These are phyloP conservation scores for Lepus americanus DNA, from an alignment of 2,113 vertebrate genomes.

Conservation along the genomic window DNA sequence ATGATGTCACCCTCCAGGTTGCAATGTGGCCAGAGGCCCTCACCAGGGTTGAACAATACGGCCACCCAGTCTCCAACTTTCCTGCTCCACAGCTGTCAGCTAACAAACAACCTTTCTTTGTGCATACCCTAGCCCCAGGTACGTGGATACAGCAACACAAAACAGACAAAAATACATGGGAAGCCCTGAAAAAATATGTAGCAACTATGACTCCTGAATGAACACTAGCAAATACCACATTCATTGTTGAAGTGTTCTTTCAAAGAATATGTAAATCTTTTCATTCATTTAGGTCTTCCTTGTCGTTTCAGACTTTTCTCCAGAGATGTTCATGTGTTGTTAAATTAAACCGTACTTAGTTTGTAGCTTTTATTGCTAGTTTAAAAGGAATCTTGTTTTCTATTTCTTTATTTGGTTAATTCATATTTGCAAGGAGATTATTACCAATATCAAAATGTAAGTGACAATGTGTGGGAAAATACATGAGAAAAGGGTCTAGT, in stretches of 20 bases:
- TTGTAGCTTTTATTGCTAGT: background rate
- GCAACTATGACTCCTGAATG: background rate
- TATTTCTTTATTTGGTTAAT: background rate
- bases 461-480: constrained; percentile 40
- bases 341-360: background rate
- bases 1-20: background rate
- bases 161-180: background rate
- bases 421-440: background rate
- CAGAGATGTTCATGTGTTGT: background rate
- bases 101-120: background rate
- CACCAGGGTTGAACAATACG: too few species aligned
- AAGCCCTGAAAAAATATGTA: background rate
- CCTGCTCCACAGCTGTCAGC: rapidly evolving
- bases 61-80: background rate
- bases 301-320: background rate
- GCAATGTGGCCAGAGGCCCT: too few species aligned
- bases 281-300: background rate
- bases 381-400: background rate
- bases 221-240: background rate
- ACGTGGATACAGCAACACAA: background rate
- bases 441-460: constrained; percentile 31
- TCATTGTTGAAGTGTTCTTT: background rate
- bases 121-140: background rate
- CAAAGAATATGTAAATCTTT: background rate
- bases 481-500: background rate